Conservation (phyloP, 2,113 vertebrate species). For the Trogon melanurus region DNA sequence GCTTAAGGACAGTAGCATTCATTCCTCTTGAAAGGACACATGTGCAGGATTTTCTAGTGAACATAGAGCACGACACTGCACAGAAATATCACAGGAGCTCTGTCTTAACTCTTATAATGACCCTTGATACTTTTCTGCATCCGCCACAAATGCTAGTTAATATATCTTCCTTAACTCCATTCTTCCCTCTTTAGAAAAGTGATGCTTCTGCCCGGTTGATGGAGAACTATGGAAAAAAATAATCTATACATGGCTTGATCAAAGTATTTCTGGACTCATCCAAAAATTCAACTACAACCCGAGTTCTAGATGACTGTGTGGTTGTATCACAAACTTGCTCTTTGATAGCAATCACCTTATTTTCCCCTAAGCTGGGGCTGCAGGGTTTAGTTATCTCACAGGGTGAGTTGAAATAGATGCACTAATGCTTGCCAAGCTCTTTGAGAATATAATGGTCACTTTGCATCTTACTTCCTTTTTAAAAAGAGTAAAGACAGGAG, state of each 20-base stretch:
- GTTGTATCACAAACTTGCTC: not conserved
- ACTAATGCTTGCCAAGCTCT: not conserved
- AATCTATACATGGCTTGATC: not conserved
- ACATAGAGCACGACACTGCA: not conserved
- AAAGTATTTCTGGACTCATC: not conserved
- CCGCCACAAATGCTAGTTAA: not conserved
- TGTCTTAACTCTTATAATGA: not conserved
- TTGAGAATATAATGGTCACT: conserved; percentile 40
- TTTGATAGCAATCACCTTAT: not conserved
- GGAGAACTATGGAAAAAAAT: not conserved
- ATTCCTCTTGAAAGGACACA: not conserved
- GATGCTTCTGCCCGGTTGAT: not conserved
- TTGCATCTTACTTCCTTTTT: conserved; percentile 44
- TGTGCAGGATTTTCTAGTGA: not conserved
- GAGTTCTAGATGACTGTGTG: not conserved
- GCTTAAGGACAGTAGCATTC: not conserved
- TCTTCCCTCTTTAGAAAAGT: not conserved
- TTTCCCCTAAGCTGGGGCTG: not conserved
- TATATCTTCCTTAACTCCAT: not conserved
- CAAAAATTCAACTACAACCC: not conserved
- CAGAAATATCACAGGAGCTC: not conserved
- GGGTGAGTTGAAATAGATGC: not conserved
- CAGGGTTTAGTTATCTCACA: not conserved
- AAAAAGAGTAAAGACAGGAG: not conserved
- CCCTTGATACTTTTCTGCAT: not conserved